phyloP scores from a whole-genome alignment of 2,888 invertebrate genomes.

The Hirtodrosophila cameraria region DNA sequence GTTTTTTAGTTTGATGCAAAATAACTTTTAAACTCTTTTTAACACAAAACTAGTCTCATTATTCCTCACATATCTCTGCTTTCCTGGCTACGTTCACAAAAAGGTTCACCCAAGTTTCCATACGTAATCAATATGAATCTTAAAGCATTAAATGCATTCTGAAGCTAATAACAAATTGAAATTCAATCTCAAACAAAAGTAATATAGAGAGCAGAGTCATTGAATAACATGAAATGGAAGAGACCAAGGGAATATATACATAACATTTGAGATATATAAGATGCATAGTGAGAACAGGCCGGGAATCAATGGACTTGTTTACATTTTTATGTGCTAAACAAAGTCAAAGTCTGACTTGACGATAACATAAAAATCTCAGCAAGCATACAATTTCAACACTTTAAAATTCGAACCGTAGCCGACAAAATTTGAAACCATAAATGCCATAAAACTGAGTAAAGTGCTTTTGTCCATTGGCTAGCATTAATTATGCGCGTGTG shows the following conservation, averaged over 20 bases:
- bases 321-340: slow-evolving; percentile 59
- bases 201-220: slow-evolving; percentile 7
- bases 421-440: slow-evolving; percentile 49
- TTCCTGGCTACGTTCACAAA: too few relatives aligned
- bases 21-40: too few relatives aligned
- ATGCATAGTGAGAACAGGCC: slow-evolving; percentile 15
- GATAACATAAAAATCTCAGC: slow-evolving; percentile 52
- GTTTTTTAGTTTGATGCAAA: too few relatives aligned
- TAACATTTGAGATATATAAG: too few relatives aligned
- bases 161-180: slow-evolving; percentile 46
- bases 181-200: slow-evolving; percentile 52
- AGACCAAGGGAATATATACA: slow-evolving; percentile 2
- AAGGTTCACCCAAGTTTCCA: not conserved
- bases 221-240: slow-evolving; percentile 18
- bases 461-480: slow-evolving; percentile 32
- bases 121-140: slow-evolving; percentile 16
- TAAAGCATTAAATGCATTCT: slow-evolving; percentile 18
- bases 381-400: slow-evolving; percentile 68
- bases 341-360: slow-evolving; percentile 25
- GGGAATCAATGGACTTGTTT: slow-evolving; percentile 59
- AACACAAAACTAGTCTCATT: too few relatives aligned
- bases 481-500: slow-evolving; percentile 48
- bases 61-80: too few relatives aligned
- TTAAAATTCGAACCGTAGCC: slow-evolving; percentile 25
- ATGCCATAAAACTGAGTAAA: slow-evolving; percentile 53